Percentiles rank a stretch among this genome's conserved stretches.
Evolutionary conservation across 2,888 invertebrate genomes (phyloP).

Genomic region (Pseudococcus longispinus): DNA sequence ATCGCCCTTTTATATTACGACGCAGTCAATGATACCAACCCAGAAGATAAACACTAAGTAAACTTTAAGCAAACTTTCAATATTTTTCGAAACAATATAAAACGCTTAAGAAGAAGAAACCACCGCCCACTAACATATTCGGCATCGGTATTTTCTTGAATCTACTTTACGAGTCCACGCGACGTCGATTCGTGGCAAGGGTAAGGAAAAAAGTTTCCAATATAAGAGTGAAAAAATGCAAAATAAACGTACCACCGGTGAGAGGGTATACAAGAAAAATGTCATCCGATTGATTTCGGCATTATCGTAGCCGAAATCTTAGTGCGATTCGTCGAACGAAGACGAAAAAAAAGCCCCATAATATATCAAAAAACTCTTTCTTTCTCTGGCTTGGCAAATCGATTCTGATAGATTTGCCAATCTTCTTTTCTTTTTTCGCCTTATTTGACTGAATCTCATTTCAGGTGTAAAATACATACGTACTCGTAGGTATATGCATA

Average conservation of each 20-base stretch:
- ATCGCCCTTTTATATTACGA: neutral
- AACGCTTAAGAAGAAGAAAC: neutral
- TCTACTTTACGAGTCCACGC: neutral
- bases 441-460: neutral
- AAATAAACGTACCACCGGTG: neutral
- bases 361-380: neutral
- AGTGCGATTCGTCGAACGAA: neutral
- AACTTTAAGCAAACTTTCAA: slow-evolving; percentile 7
- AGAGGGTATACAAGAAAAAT: neutral
- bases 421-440: neutral
- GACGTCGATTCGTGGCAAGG: neutral
- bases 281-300: neutral
- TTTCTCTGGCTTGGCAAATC: neutral
- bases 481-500: neutral
- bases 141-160: neutral
- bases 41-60: slow-evolving; percentile 11
- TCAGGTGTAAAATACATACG: neutral
- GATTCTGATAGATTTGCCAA: neutral
- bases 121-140: neutral
- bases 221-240: neutral
- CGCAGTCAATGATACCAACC: too few species aligned
- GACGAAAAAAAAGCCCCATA: neutral
- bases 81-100: neutral
- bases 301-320: neutral
- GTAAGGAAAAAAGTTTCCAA: neutral